phyloP scores from a whole-genome alignment of 1,140 invertebrate species.

The Trichonephila clavata region DNA sequence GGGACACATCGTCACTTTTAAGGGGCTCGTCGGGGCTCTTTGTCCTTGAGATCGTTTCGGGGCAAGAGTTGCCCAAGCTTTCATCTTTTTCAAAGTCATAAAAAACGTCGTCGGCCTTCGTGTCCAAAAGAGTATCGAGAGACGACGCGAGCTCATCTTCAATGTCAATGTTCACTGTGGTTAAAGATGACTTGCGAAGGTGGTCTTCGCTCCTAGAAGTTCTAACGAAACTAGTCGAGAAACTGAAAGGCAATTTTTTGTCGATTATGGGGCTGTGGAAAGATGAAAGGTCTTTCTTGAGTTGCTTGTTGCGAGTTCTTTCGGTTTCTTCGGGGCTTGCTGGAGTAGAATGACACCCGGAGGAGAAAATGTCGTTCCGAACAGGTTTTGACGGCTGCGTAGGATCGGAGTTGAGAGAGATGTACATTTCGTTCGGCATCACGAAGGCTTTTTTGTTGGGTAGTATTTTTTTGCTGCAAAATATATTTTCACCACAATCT shows the following conservation, averaged over 20 bases:
- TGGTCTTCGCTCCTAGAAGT: conserved; percentile 93
- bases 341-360: conserved; percentile 85
- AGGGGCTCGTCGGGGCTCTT: conserved; percentile 50
- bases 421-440: conserved; percentile 75
- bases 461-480: conserved; percentile 16
- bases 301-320: conserved; percentile 79
- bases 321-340: conserved; percentile 88
- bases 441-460: conserved; percentile 61
- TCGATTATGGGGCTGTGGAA: conserved; percentile 78
- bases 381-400: conserved; percentile 79
- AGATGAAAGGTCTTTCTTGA: conserved; percentile 79
- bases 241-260: conserved; percentile 78
- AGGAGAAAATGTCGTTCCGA: conserved; percentile 83
- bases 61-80: conserved; percentile 41
- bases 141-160: conserved; percentile 94
- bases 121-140: conserved; percentile 93
- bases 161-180: conserved; percentile 92
- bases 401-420: conserved; percentile 54
- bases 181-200: conserved; percentile 89
- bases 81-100: conserved; percentile 50
- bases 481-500: conserved; percentile 55
- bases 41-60: background rate
- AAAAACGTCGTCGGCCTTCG: conserved; percentile 81
- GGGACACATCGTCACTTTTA: conserved; percentile 46
- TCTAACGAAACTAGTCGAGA: conserved; percentile 84